Conservation (phyloP, 2,113 vertebrate genomes). For the Halichoeres trimaculatus region DNA sequence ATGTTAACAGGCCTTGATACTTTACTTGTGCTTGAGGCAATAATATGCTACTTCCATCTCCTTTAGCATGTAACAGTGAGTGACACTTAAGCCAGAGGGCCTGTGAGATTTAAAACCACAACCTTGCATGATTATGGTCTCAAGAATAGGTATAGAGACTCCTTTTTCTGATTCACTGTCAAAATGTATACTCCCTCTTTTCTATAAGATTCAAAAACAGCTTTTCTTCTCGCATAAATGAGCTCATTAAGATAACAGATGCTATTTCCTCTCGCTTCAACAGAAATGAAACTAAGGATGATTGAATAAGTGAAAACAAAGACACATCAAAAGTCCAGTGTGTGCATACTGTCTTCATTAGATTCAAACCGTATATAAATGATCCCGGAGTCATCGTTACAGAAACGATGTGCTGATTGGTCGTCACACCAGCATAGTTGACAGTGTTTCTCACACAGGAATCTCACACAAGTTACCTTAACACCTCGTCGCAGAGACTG, state of each 20-base stretch:
- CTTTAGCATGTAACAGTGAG: not conserved
- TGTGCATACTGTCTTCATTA: not conserved
- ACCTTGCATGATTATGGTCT: not conserved
- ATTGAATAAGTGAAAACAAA: constrained; percentile 8
- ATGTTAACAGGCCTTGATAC: not conserved
- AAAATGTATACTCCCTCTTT: not conserved
- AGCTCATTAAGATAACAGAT: not conserved
- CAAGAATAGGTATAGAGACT: not conserved
- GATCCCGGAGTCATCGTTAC: not conserved
- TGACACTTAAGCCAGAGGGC: constrained; percentile 10
- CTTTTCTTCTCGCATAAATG: constrained; percentile 8
- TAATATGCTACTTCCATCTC: constrained; percentile 15
- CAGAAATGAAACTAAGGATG: constrained; percentile 1
- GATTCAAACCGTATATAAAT: constrained; percentile 13
- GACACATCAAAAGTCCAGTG: not conserved
- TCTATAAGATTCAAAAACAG: constrained; percentile 28
- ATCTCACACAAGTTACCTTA: constrained; percentile 43
- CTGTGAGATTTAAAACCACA: constrained; percentile 21
- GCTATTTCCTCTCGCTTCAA: not conserved
- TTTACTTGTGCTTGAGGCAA: constrained; percentile 2
- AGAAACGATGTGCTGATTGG: constrained; percentile 11
- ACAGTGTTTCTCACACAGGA: constrained; percentile 32
- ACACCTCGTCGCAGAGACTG: constrained; percentile 38
- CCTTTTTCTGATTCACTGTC: not conserved
- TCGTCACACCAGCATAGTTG: constrained; percentile 28